Evolutionary conservation across 2,888 invertebrate genomes (phyloP), one percentile per base, ranked within the genome.

Genomic region (Orchesella flavescens): DNA sequence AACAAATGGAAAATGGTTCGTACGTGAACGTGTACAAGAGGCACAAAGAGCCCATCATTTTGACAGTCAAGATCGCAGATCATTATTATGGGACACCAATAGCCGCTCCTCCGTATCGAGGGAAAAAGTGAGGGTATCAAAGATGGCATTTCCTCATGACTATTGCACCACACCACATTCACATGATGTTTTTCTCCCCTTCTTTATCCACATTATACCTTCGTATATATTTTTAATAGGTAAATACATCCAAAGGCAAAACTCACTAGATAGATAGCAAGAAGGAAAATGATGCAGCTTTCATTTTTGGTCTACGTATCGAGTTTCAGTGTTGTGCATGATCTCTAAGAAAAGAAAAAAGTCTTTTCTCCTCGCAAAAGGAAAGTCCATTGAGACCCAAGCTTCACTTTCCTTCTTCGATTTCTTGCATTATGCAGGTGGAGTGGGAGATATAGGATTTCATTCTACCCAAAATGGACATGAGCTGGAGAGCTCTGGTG

Each of bases 1-100:
- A 63, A 63, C 2, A 13, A 23, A 24, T 63, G 23, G 15, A 63
- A 13, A 63, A 19, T 23, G 24, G 23, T 13, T 7, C 3, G 17
- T 19, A n/a, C 19, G 21, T n/a, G 63, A 24, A 23, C 21, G 10
- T n/a, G 21, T 2, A n/a, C 24, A 21, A 63, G 63, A 19, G 63
- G 63, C 21, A 65, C 17, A 68, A 44, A 19, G n/a, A 68, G 63
- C 23, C 72, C 66, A 80, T 80, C 80, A 73, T 59, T 66, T n/a
- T 66, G 73, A 73, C 80, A 73, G 66, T 59, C 17, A 79, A 79
- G 71, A 79, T 72, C 71, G 72, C 80, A 80, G 65, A 79, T 80
- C 80, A 80, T 80, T 80, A 80, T 80, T 80, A 80, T 80, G 80
- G 66, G 80, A 80, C 73, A 73, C 57, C 68, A 46, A 80, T 79